phyloP scores from a whole-genome alignment of 2,113 vertebrate genomes.

The Indicator maculatus region DNA sequence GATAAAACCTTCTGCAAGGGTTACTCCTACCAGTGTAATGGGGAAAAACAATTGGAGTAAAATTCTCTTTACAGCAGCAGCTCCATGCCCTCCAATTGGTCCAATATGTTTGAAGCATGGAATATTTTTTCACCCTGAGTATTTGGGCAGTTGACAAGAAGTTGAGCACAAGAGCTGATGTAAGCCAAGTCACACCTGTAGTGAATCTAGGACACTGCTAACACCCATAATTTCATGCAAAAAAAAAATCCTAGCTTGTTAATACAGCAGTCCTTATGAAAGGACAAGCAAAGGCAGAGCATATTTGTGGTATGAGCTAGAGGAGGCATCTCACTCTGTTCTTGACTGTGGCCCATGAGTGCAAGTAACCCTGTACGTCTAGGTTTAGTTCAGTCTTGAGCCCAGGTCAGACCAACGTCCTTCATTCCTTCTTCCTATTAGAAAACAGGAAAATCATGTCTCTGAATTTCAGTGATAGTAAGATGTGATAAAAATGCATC shows the following conservation, averaged over 20 bases:
- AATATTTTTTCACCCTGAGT: neutral
- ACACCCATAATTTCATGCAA: neutral
- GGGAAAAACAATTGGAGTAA: neutral
- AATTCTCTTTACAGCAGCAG: conserved; percentile 15
- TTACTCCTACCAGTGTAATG: neutral
- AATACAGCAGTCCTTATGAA: neutral
- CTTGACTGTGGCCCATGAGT: neutral
- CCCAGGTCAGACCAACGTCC: neutral
- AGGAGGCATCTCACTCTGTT: neutral
- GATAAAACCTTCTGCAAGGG: neutral
- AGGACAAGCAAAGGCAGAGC: rapidly evolving
- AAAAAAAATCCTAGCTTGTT: neutral
- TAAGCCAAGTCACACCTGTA: neutral
- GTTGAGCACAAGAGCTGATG: neutral
- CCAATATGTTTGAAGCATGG: neutral
- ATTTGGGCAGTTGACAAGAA: neutral
- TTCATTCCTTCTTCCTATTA: neutral
- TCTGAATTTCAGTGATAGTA: neutral
- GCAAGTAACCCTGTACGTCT: neutral
- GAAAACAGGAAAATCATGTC: neutral
- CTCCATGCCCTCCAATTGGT: neutral
- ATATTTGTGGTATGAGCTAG: neutral
- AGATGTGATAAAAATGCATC: neutral
- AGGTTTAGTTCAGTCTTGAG: neutral
- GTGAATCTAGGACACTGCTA: neutral